phyloP scores from a whole-genome alignment of 2,888 invertebrate genomes.

The Ennomos erosarius region DNA sequence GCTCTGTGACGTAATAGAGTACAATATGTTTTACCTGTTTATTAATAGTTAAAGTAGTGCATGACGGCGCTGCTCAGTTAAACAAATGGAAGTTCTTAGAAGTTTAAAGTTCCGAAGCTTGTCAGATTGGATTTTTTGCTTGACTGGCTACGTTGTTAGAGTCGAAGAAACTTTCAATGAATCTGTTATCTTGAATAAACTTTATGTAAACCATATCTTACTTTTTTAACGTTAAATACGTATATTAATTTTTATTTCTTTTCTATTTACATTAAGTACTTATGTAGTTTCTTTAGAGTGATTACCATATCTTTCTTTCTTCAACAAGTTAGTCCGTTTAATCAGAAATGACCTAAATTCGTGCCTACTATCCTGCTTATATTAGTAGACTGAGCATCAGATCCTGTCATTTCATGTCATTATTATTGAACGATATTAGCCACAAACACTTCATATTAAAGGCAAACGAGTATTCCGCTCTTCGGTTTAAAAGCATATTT shows the following conservation, averaged over 20 bases:
- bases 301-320: too few relatives aligned
- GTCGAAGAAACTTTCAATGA: too few relatives aligned
- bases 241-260: too few relatives aligned
- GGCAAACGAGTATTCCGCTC: background rate
- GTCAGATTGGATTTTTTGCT: background rate
- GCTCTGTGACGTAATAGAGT: slow-evolving; percentile 8
- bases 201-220: too few relatives aligned
- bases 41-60: slow-evolving; percentile 34
- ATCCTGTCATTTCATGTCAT: slow-evolving; percentile 33
- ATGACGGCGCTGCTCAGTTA: background rate
- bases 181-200: too few relatives aligned
- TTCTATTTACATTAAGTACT: too few relatives aligned
- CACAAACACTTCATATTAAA: slow-evolving; percentile 6
- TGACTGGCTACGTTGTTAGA: slow-evolving; percentile 6
- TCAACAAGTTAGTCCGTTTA: background rate
- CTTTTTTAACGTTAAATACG: too few relatives aligned
- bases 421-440: slow-evolving; percentile 21
- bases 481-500: too few relatives aligned
- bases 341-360: slow-evolving; percentile 40
- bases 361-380: slow-evolving; percentile 32
- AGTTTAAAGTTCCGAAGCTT: slow-evolving; percentile 3
- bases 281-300: too few relatives aligned
- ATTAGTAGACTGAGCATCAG: slow-evolving; percentile 34
- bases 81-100: background rate
- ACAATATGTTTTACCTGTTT: slow-evolving; percentile 30